Conservation (phyloP, 64 coral and sea anemone genomes). For the Trachythela sp. region DNA sequence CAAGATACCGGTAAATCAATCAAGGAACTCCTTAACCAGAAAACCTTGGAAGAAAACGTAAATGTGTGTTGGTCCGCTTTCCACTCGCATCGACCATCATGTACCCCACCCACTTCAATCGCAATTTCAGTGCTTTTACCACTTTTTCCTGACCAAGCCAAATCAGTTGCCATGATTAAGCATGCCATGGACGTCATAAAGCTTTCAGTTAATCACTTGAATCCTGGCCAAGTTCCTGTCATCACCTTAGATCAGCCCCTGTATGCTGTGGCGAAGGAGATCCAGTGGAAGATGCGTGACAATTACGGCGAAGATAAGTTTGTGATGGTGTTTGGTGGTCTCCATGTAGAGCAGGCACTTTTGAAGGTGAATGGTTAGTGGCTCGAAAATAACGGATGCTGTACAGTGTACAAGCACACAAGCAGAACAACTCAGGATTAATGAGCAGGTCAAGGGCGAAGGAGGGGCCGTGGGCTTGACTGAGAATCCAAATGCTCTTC, state of each 20-base stretch:
- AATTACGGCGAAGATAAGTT: no score
- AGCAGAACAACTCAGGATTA: conserved; percentile 28
- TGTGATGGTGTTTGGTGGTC: not conserved
- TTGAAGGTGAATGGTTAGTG: not conserved
- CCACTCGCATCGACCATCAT: no score
- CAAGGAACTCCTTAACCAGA: no score
- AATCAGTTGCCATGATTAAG: conserved; percentile 44
- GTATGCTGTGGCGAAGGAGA: conserved; percentile 23
- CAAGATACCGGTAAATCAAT: no score
- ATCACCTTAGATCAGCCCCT: conserved; percentile 25
- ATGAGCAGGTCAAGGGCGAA: not conserved
- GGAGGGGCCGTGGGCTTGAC: conserved; percentile 19
- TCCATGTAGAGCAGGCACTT: not conserved
- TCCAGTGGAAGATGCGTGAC: conserved; percentile 18
- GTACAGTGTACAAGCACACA: not conserved
- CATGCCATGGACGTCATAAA: conserved; percentile 53
- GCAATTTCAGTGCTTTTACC: not conserved
- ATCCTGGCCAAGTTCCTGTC: conserved; percentile 40
- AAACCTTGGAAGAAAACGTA: no score
- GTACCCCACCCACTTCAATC: no score
- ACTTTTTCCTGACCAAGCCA: conserved; percentile 36
- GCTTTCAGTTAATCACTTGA: conserved; percentile 23
- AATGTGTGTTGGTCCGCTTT: no score
- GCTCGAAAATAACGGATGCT: no score
- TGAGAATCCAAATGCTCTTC: not conserved